Evolutionary conservation across 2,113 vertebrate genomes (phyloP), one percentile per base, ranked within the genome.

Genomic region (Cyprinodon variegatus): DNA sequence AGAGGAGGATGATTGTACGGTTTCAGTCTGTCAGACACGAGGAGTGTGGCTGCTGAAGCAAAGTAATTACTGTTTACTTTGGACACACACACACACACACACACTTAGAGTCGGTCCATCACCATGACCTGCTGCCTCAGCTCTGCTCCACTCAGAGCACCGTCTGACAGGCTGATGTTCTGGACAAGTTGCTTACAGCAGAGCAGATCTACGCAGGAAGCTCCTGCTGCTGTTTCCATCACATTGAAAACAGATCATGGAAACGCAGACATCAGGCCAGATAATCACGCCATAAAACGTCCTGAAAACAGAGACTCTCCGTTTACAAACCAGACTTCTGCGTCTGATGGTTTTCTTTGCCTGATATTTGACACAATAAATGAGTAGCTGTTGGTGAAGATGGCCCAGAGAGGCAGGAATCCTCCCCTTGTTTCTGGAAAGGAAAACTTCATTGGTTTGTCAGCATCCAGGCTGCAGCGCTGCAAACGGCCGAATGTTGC

Each of bases 51-150:
- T 83, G 61, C 81, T 72, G 81, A 70, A 82, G 83, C 36, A 81
- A 15, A 86, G 84, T 91, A 90, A 92, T 92, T 89, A 89, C 87
- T 89, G 84, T 92, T 91, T 91, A 84, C 84, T 88, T 88, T 89
- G 85, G 87, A 79, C 66, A 60, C 76, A 62, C 83, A 74, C 76
- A 75, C 83, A 74, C 76, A 75, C 61, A 60, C 74, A 62, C 79
- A 72, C 76, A 75, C 68, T 11, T 72, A 22, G 36, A 11, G 29
- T 75, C 0, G 74, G 41, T 39, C 45, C 72, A 60, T 81, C 77
- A 65, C 50, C 57, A 2, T 2, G 61, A 85, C 78, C 48, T 76
- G 87, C 81, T 82, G 86, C 60, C 85, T 90, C 88, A 83, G 83
- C 88, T 79, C 65, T n/a, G 74, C 75, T 61, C 71, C 74, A 74